Base-by-base conservation (phyloP, 1,140 invertebrate genomes). In the Pissodes strobi region DNA sequence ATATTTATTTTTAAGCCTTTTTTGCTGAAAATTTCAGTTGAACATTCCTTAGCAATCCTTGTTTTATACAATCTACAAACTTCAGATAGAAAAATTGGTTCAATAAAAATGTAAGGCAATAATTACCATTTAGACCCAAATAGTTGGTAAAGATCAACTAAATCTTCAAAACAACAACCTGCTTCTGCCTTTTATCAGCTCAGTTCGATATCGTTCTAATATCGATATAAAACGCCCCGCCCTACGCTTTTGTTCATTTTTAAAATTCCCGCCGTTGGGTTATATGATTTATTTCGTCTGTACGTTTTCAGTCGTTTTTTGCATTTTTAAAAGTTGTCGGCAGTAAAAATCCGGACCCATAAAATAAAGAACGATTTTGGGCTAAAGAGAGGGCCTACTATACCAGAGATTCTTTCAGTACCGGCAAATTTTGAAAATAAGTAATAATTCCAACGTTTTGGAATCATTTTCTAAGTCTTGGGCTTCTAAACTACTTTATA, bases 251-350 rank as follows among this genome's bases (percentile, higher is more conserved):
- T 30, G 27, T 45, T 64, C 27, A 49, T 27, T 57, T 64, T 57
- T 57, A 34, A 64, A 64, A 64, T 57, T 64, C 62, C 62, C 62
- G 52, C 62, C 52, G 52, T 51, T 51, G 41, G 34, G 34, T 56
- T 64, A 39, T 57, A 64, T 64, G 62, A 64, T 64, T 64, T 64
- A 64, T 64, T 64, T 64, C 52, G 53, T 64, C 62, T 64, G 62
- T 57, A 52, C 15, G 30, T 64, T 64, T 64, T 64, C 62, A 30
- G 52, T 64, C 52, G 62, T 57, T 57, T 64, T 56, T 64, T 64
- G 53, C 62, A 64, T 64, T 64, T 64, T 57, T 56, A 64, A 64
- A 64, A 64, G 41, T 64, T 49, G 62, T 52, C 53, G 23, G 46
- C 53, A 63, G 55, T 63, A 63, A 63, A 63, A 63, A 63, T 63